phyloP scores from a whole-genome alignment of 2,888 invertebrate species.

The Nemoura dubitans region DNA sequence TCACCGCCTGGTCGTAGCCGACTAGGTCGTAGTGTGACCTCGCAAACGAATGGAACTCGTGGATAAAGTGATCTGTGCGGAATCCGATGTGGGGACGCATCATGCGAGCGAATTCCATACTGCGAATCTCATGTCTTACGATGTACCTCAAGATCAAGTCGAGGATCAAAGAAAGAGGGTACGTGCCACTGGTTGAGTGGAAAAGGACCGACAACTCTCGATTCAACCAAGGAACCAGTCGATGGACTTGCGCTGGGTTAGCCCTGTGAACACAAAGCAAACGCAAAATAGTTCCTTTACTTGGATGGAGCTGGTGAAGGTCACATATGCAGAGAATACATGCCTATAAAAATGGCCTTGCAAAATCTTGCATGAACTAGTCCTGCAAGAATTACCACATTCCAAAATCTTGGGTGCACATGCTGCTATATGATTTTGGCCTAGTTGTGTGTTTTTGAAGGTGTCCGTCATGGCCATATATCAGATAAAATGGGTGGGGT shows the following conservation, averaged over 20 bases:
- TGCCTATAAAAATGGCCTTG: no score
- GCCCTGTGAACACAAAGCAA: conserved; percentile 64
- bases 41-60: conserved; percentile 88
- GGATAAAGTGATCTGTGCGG: conserved; percentile 83
- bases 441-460: no score
- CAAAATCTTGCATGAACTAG: no score
- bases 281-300: conserved; percentile 40
- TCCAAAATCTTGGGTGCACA: no score
- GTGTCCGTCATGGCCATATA: no score
- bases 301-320: background rate
- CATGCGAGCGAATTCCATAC: conserved; percentile 74
- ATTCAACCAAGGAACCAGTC: conserved; percentile 88
- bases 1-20: conserved; percentile 60
- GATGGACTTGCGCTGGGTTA: conserved; percentile 81
- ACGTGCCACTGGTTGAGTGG: conserved; percentile 56
- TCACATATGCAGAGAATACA: background rate
- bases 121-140: conserved; percentile 71
- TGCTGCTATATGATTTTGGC: no score
- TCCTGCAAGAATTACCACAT: no score
- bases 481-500: no score
- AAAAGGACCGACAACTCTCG: conserved; percentile 71
- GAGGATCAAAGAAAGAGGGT: conserved; percentile 66
- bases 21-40: conserved; percentile 86
- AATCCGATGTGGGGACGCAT: conserved; percentile 74
- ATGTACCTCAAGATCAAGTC: conserved; percentile 76